phyloP scores from a whole-genome alignment of 2,888 invertebrate genomes.

The Brachypalpus laphriformis region DNA sequence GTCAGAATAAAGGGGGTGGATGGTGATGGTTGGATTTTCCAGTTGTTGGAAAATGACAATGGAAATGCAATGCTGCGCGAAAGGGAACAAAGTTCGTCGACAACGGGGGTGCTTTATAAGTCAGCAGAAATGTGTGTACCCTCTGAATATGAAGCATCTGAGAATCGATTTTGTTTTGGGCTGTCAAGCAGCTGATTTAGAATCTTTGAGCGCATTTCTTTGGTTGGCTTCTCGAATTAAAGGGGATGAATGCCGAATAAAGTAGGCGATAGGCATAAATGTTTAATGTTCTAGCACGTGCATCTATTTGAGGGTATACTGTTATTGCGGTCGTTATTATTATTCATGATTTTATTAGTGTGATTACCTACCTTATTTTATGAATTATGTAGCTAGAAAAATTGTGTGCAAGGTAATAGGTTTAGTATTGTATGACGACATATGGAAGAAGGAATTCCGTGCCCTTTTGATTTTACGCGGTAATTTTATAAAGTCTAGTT shows the following conservation, averaged over 20 bases:
- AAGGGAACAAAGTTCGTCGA: slow-evolving; percentile 52
- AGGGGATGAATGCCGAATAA: slow-evolving; percentile 49
- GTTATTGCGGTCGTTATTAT: slow-evolving; percentile 24
- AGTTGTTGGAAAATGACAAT: slow-evolving; percentile 57
- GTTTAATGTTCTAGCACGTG: slow-evolving; percentile 58
- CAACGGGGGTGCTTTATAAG: background rate
- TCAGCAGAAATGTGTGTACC: slow-evolving; percentile 55
- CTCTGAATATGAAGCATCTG: slow-evolving; percentile 55
- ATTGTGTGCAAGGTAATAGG: background rate
- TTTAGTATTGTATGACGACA: background rate
- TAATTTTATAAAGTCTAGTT: too few relatives aligned
- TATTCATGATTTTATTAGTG: slow-evolving; percentile 4
- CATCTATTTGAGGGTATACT: slow-evolving; percentile 15
- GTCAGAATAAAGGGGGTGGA: slow-evolving; percentile 10
- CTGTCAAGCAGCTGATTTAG: slow-evolving; percentile 69
- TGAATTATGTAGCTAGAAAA: background rate
- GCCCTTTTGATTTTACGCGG: too few relatives aligned
- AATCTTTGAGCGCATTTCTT: slow-evolving; percentile 51
- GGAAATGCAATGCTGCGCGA: slow-evolving; percentile 70
- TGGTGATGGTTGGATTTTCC: slow-evolving; percentile 40
- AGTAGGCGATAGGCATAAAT: slow-evolving; percentile 31
- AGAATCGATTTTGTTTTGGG: slow-evolving; percentile 70
- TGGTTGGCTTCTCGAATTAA: slow-evolving; percentile 47
- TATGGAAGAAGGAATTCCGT: too few relatives aligned
- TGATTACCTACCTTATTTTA: background rate